phyloP scores from a whole-genome alignment of 2,113 vertebrate genomes.

The Felis chaus region DNA sequence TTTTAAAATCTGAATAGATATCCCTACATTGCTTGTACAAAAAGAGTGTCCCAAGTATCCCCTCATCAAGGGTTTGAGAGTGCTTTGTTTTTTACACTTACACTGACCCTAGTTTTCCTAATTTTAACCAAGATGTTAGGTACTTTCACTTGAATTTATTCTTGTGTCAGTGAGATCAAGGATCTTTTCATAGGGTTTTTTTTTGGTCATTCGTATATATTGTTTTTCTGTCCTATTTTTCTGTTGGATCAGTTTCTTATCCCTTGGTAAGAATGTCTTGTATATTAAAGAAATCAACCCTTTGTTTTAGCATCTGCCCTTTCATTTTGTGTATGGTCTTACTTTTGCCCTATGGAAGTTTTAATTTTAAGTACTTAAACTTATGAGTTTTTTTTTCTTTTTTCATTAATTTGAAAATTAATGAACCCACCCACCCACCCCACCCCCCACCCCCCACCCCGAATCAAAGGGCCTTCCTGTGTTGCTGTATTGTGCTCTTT shows the following conservation, averaged over 20 bases:
- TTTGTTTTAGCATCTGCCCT: neutral
- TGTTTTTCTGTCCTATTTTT: neutral
- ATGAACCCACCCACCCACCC: too few relatives aligned
- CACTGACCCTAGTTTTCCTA: neutral
- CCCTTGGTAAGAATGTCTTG: neutral
- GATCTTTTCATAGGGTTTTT: neutral
- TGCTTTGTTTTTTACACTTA: neutral
- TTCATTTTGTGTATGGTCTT: neutral
- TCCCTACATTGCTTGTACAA: neutral
- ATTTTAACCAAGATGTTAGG: conserved; percentile 23
- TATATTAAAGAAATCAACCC: neutral
- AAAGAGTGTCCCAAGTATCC: neutral
- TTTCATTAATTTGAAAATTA: neutral
- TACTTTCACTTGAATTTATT: neutral
- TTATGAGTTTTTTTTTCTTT: neutral
- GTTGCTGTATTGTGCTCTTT: neutral
- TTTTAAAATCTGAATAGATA: neutral
- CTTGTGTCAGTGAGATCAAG: neutral
- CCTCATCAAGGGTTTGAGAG: neutral
- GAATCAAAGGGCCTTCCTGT: neutral
- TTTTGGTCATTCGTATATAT: neutral
- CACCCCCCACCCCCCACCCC: neutral
- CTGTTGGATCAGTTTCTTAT: neutral
- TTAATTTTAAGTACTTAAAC: neutral
- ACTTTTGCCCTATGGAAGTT: neutral